Percentiles rank a stretch among this genome's conserved stretches.
Evolutionary conservation across 2,888 invertebrate species (phyloP).

Genomic region (Malthinus seriepunctatus): DNA sequence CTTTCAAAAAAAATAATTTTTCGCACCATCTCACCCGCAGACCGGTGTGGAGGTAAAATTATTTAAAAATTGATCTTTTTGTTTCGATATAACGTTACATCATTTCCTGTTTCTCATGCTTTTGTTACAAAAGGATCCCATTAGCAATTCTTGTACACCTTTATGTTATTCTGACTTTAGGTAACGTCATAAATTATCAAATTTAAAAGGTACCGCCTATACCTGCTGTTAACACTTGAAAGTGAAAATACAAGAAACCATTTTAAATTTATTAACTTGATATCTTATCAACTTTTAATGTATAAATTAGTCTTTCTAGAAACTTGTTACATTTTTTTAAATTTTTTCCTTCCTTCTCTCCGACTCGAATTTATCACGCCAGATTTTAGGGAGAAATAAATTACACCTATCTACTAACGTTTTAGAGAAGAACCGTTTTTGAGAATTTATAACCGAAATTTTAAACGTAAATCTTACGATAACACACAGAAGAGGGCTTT

Average conservation of each 20-base stretch:
- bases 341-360: too few species aligned
- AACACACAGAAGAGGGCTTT: too few species aligned
- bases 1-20: neutral
- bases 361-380: too few species aligned
- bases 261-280: constrained; percentile 1
- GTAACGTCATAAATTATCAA: constrained; percentile 4
- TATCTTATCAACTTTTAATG: constrained; percentile 3
- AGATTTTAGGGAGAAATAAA: too few species aligned
- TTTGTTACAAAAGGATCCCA: neutral
- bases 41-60: too few species aligned
- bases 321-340: too few species aligned
- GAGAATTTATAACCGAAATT: too few species aligned
- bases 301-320: neutral
- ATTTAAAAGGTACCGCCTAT: constrained; percentile 4
- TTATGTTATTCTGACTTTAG: neutral
- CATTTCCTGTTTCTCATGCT: constrained; percentile 1
- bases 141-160: constrained; percentile 3
- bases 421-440: too few species aligned
- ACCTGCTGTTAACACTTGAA: constrained; percentile 5
- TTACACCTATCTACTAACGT: too few species aligned
- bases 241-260: neutral
- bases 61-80: too few species aligned
- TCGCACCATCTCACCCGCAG: neutral
- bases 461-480: too few species aligned
- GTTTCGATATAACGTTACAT: neutral